Percentiles rank a stretch among this genome's conserved stretches.
These are phyloP conservation scores for Liposcelis brunnea DNA, from an alignment of 2,888 invertebrate species.

Conservation along the genomic window DNA sequence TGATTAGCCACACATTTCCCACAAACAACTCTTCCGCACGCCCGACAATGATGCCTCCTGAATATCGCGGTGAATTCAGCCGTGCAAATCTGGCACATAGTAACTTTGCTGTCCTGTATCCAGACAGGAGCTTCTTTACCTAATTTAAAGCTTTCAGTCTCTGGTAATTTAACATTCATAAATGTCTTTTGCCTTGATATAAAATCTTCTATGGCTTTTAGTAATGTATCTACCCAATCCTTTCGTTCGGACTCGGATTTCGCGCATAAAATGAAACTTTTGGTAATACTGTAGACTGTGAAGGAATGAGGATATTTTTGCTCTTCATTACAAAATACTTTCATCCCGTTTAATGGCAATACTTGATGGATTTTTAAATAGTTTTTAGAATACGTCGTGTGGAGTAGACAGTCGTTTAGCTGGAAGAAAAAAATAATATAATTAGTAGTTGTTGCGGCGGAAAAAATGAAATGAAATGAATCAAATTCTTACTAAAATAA, in stretches of 20 bases:
- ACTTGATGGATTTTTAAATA: conserved; percentile 29
- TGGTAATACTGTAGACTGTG: conserved; percentile 32
- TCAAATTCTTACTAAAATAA: conserved; percentile 43
- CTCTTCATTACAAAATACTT: conserved; percentile 25
- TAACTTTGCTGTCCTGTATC: conserved; percentile 39
- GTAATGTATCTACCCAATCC: conserved; percentile 32
- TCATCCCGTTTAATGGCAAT: conserved; percentile 34
- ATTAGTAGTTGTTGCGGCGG: not conserved
- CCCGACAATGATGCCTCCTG: conserved; percentile 46
- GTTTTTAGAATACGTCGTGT: conserved; percentile 25
- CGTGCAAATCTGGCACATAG: conserved; percentile 46
- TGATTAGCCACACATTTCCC: conserved; percentile 37
- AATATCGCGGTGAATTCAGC: conserved; percentile 43
- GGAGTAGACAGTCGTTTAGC: conserved; percentile 30
- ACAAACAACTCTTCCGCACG: conserved; percentile 49
- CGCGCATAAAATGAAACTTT: conserved; percentile 36
- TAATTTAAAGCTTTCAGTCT: conserved; percentile 19
- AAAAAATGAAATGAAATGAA: too few relatives aligned
- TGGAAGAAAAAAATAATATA: conserved; percentile 18
- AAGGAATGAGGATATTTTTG: conserved; percentile 36
- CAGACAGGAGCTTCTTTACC: conserved; percentile 35
- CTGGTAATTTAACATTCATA: conserved; percentile 15
- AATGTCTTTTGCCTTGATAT: conserved; percentile 28
- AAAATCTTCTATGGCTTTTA: conserved; percentile 29
- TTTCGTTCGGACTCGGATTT: conserved; percentile 32